Evolutionary conservation across 1,140 invertebrate species (phyloP).

Genomic region (Orchesella cincta): DNA sequence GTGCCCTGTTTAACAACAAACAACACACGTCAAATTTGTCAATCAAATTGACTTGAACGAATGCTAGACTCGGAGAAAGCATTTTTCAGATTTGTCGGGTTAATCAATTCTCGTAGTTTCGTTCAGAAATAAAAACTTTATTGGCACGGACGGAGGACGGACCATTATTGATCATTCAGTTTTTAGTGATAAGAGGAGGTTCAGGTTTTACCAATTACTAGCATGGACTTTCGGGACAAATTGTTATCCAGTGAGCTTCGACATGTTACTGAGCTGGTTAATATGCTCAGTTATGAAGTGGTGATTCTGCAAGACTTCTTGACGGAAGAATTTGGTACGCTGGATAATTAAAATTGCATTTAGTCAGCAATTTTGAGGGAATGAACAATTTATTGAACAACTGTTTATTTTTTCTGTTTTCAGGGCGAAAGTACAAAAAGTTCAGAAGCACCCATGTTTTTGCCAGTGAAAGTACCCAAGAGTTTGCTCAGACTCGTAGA

Average conservation of each 20-base stretch:
- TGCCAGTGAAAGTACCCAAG: background rate
- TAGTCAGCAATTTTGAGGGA: no score
- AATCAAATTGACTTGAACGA: slow-evolving; percentile 18
- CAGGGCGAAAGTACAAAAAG: background rate
- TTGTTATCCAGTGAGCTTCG: background rate
- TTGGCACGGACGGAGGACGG: background rate
- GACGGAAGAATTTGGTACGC: background rate
- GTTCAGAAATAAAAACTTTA: background rate
- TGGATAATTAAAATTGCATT: background rate
- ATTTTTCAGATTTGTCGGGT: background rate
- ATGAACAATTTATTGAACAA: background rate
- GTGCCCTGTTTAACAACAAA: no score
- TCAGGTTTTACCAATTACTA: background rate
- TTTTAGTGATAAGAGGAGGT: background rate
- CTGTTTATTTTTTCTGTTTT: background rate
- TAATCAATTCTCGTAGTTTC: background rate
- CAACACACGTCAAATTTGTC: no score
- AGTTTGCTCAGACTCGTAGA: no score
- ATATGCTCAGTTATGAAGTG: slow-evolving; percentile 5
- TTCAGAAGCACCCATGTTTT: background rate
- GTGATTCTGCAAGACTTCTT: background rate
- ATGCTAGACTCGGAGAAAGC: background rate
- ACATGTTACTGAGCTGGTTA: background rate
- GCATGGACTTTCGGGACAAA: background rate
- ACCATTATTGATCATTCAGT: background rate